Evolutionary conservation across 2,113 vertebrate species (phyloP).

Genomic region (Ammodytes dubius): DNA sequence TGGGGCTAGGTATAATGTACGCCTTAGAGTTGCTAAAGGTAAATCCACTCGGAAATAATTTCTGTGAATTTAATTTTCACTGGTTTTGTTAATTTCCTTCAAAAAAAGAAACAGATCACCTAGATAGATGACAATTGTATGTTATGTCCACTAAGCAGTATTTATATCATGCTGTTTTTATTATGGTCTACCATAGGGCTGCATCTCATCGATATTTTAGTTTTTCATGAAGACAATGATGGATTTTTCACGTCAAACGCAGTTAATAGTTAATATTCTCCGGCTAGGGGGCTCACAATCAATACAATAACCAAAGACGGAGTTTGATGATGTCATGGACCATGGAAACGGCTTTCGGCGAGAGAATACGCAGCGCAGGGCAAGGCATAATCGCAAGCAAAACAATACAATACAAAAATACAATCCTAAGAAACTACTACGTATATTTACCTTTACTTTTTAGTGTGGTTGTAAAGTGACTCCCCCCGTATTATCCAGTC

Average conservation of each 20-base stretch:
- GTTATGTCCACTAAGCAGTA: not conserved
- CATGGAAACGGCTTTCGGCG: no score
- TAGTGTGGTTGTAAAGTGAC: no score
- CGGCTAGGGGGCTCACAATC: no score
- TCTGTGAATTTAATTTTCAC: constrained; percentile 7
- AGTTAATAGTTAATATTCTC: no score
- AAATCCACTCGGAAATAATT: constrained; percentile 27
- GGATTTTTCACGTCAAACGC: not conserved
- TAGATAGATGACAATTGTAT: not conserved
- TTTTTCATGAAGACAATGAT: not conserved
- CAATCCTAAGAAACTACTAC: no score
- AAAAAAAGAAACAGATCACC: constrained; percentile 2
- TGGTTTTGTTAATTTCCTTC: not conserved
- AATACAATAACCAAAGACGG: no score
- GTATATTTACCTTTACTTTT: no score
- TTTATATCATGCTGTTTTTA: not conserved
- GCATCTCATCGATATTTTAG: not conserved
- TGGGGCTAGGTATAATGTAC: constrained; percentile 43
- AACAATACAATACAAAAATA: no score
- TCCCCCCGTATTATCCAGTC: no score
- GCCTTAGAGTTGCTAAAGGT: constrained; percentile 46
- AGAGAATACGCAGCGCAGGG: no score
- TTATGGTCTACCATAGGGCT: not conserved
- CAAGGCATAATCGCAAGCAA: no score
- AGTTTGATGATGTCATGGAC: no score